phyloP scores from a whole-genome alignment of 2,888 invertebrate genomes.

The Keiferia lycopersicella region DNA sequence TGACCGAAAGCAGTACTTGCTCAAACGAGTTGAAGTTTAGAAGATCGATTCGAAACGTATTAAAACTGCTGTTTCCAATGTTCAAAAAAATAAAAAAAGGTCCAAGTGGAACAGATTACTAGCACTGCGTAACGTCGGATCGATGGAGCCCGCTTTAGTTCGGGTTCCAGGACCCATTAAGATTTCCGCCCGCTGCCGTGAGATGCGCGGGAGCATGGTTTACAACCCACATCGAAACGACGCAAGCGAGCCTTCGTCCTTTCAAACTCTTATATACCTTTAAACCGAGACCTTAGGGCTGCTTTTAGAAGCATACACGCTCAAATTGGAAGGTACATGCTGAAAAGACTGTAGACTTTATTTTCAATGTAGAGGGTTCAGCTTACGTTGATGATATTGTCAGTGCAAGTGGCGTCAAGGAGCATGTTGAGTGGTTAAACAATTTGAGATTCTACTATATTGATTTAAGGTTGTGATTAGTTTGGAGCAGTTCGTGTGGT shows the following conservation, averaged over 20 bases:
- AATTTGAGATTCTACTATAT: conserved; percentile 34
- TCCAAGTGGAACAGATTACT: conserved; percentile 38
- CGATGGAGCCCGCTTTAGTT: conserved; percentile 77
- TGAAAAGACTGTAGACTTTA: conserved; percentile 30
- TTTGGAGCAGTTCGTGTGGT: conserved; percentile 32
- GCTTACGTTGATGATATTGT: conserved; percentile 41
- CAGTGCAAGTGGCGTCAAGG: conserved; percentile 24
- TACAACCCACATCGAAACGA: conserved; percentile 40
- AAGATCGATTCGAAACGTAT: neutral
- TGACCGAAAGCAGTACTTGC: neutral
- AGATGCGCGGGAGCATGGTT: conserved; percentile 69
- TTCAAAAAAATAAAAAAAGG: conserved; percentile 20
- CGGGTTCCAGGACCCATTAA: conserved; percentile 78
- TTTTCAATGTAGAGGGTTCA: conserved; percentile 40
- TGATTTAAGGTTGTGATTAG: conserved; percentile 35
- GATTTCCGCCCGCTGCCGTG: conserved; percentile 74
- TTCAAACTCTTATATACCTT: conserved; percentile 28
- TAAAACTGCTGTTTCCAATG: neutral
- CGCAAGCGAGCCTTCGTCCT: conserved; percentile 24
- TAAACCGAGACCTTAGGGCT: conserved; percentile 4
- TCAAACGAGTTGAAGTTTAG: neutral
- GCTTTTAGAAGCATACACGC: conserved; percentile 27
- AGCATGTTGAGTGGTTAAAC: conserved; percentile 14
- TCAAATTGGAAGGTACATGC: neutral
- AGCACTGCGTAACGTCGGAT: conserved; percentile 59